Evolutionary conservation across 1,140 invertebrate genomes (phyloP), one percentile per base, ranked within the genome.

Genomic region (Drosophila willistoni): DNA sequence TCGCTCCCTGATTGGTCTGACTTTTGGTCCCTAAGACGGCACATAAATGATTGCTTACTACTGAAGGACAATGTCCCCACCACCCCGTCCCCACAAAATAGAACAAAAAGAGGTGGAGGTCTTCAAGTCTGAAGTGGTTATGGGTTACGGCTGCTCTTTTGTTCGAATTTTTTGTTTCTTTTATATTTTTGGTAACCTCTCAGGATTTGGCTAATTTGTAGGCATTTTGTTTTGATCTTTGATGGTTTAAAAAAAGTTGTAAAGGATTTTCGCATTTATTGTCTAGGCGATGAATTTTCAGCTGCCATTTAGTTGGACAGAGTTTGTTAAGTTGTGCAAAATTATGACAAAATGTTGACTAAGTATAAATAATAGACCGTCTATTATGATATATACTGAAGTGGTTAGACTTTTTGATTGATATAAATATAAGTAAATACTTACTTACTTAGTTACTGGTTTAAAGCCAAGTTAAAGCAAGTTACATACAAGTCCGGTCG

Each of bases 191-290:
- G 6, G 12, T 19, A 47, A 47, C 44, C 44, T 51, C 44, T 51
- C 17, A 62, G 81, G 79, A 70, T 73, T 86, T 86, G 67, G 83
- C 83, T 87, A 87, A 87, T 87, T 89, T 89, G 84, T 83, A 71
- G 73, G 67, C 77, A 71, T 77, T 87, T 89, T 73, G 72, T 82
- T 59, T 29, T 73, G 57, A 68, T 55, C 72, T 55, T 66, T 68
- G 57, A 59, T 10, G 77, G 74, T 65, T 62, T 62, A 22, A 62
- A 44, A 29, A 36, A 36, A 57, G 44, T 75, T 55, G 57, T 64
- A 66, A 66, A 61, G 67, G 60, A 55, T 80, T 51, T 44, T 68
- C 44, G 66, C 44, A 80, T 79, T 76, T 83, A 83, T 83, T 72
- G 80, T 54, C 68, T 68, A 76, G 81, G 76, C 83, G 83, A 82